Base-by-base conservation (phyloP, 2,113 vertebrate species). In the Tyrannus savana region DNA sequence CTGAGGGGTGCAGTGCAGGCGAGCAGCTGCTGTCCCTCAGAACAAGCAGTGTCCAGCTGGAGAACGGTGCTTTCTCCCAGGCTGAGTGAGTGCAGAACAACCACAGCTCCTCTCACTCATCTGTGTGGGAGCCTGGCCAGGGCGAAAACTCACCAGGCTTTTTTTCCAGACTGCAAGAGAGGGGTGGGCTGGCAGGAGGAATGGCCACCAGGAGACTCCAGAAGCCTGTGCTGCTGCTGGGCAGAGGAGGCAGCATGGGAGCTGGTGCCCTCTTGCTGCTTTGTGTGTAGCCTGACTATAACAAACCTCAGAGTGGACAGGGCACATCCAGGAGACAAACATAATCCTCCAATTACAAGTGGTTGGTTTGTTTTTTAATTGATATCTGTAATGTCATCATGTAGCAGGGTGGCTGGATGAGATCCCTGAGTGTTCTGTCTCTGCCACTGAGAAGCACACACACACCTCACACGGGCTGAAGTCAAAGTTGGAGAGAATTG, bases 131-230 rank as follows among this genome's bases (percentile, higher is more conserved):
- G 27, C 30, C 30, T 44, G 27, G 4, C 10, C 16, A 9, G 28
- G 17, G 37, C 9, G 4, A 27, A 60, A 62, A 33, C 8, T 78
- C 1, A 0, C 4, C 28, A 28, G 31, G 19, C 33, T 16, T 85
- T 83, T 24, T 82, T 9, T 7, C 7, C 14, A 56, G 28, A 6
- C 3, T 1, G 33, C 35, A 39, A 46, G 30, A 33, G 33, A 59
- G 28, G 9, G 27, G 10, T 88, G 18, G 18, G 31, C 55, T 90
- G 41, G 10, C 1, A 4, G 30, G 22, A 62, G 37, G 19, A 5
- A 84, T 4, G 1, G 9, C 27, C 3, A 3, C 41, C 0, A 0
- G 63, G 18, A 27, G 19, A 10, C 1, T 49, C 19, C 35, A 52
- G 53, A 35, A 83, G 44, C 44, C 24, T 27, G 19, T 41, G 31